These are phyloP conservation scores for Volucella zonaria DNA, from an alignment of 2,888 invertebrate genomes.

Conservation along the genomic window DNA sequence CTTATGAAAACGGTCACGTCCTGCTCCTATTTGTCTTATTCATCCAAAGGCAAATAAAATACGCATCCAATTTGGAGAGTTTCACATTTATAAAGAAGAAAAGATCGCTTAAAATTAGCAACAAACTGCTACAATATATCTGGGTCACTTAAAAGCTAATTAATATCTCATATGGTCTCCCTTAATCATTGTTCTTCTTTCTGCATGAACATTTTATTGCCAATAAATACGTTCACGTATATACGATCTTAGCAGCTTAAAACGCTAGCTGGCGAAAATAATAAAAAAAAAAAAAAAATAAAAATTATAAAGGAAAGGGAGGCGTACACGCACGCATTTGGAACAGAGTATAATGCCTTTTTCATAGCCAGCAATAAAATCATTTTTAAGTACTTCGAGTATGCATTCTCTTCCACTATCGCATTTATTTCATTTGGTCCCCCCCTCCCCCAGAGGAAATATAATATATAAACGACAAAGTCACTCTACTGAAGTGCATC, in stretches of 20 bases:
- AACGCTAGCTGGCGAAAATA: constrained; percentile 25
- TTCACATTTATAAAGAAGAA: no score
- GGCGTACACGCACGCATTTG: constrained; percentile 9
- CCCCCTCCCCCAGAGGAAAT: neutral
- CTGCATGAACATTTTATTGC: constrained; percentile 12
- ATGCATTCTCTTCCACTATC: neutral
- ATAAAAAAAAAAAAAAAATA: constrained; percentile 40
- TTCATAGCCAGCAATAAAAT: constrained; percentile 40
- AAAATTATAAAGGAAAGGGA: neutral
- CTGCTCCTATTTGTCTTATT: no score
- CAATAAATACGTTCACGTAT: constrained; percentile 30
- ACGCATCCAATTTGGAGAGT: neutral
- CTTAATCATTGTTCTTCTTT: constrained; percentile 24
- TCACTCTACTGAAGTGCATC: constrained; percentile 7
- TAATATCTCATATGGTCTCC: constrained; percentile 39
- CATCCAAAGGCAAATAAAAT: neutral
- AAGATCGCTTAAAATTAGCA: constrained; percentile 19
- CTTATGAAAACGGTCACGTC: no score
- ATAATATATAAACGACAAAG: neutral
- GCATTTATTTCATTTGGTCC: neutral
- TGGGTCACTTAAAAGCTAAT: constrained; percentile 31
- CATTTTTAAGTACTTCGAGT: constrained; percentile 20
- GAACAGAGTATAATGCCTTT: constrained; percentile 21
- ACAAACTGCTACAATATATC: neutral
- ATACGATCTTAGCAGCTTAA: constrained; percentile 20